Evolutionary conservation across 2,888 invertebrate genomes (phyloP).

Genomic region (Pristionchus entomophagus): DNA sequence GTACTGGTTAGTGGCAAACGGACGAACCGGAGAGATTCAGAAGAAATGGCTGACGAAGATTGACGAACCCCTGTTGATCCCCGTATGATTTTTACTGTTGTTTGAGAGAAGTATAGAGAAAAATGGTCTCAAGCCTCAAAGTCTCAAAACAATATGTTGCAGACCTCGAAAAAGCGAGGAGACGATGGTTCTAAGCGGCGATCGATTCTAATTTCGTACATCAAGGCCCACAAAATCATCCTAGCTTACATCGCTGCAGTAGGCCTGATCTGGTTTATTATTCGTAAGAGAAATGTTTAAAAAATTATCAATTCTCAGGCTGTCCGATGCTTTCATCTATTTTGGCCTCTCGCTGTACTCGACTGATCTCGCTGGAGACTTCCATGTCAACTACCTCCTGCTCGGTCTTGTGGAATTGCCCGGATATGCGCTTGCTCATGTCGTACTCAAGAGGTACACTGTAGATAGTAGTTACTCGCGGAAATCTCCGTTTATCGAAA

Average conservation of each 20-base stretch:
- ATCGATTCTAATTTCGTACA: background rate
- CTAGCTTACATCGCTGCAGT: background rate
- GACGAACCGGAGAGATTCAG: background rate
- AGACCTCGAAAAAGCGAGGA: background rate
- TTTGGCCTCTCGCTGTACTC: slow-evolving; percentile 71
- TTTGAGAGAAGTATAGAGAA: too few species aligned
- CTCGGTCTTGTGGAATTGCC: slow-evolving; percentile 70
- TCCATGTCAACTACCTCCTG: slow-evolving; percentile 67
- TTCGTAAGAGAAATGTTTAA: background rate
- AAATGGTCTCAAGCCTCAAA: too few species aligned
- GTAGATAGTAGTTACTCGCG: background rate
- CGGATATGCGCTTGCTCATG: slow-evolving; percentile 52
- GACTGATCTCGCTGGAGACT: slow-evolving; percentile 65
- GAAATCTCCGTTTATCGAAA: background rate
- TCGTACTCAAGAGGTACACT: slow-evolving; percentile 3
- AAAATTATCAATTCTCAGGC: slow-evolving; percentile 50
- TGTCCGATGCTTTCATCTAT: slow-evolving; percentile 69
- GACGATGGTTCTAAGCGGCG: background rate
- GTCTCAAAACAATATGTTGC: too few species aligned
- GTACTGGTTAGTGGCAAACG: background rate
- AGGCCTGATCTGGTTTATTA: background rate
- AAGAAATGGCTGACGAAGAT: slow-evolving; percentile 10
- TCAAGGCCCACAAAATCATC: background rate
- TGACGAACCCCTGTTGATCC: background rate
- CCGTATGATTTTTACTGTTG: background rate